Conservation (phyloP, 2,797 vertebrate genomes). For the Pagetopsis macropterus region DNA sequence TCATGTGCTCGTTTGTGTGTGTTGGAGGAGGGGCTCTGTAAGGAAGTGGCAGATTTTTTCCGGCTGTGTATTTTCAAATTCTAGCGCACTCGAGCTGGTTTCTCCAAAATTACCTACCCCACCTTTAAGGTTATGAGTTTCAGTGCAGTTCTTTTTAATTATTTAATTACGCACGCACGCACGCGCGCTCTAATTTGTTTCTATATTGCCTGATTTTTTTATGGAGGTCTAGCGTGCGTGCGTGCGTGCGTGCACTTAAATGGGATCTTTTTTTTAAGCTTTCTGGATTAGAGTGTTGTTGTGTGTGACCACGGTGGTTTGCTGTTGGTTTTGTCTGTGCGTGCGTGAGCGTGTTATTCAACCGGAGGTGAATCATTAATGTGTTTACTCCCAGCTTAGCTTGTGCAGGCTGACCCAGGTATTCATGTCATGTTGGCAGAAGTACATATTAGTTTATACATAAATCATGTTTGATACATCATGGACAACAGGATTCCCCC, state of each 20-base stretch:
- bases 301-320: constrained; percentile 37
- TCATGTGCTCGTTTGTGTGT: too few relatives aligned
- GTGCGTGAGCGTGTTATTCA: constrained; percentile 23
- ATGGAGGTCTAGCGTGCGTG: too few relatives aligned
- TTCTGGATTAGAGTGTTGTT: constrained; percentile 24
- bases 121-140: neutral
- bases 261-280: constrained; percentile 42
- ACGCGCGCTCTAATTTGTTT: too few relatives aligned
- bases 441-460: constrained; percentile 39
- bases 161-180: too few relatives aligned
- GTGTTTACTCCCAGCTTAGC: constrained; percentile 50
- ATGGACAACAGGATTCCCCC: constrained; percentile 39
- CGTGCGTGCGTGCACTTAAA: neutral
- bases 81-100: too few relatives aligned
- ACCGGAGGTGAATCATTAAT: constrained; percentile 55
- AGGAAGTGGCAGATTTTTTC: too few relatives aligned
- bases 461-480: constrained; percentile 17
- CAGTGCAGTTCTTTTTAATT: neutral
- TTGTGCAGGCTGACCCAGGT: constrained; percentile 29
- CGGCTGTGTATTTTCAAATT: too few relatives aligned
- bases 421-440: constrained; percentile 5
- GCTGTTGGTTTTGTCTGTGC: constrained; percentile 10
- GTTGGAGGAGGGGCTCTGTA: too few relatives aligned
- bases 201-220: too few relatives aligned
- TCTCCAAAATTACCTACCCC: too few relatives aligned